Base-by-base conservation (phyloP, 2,888 invertebrate genomes). In the Meliscaeva auricollis region DNA sequence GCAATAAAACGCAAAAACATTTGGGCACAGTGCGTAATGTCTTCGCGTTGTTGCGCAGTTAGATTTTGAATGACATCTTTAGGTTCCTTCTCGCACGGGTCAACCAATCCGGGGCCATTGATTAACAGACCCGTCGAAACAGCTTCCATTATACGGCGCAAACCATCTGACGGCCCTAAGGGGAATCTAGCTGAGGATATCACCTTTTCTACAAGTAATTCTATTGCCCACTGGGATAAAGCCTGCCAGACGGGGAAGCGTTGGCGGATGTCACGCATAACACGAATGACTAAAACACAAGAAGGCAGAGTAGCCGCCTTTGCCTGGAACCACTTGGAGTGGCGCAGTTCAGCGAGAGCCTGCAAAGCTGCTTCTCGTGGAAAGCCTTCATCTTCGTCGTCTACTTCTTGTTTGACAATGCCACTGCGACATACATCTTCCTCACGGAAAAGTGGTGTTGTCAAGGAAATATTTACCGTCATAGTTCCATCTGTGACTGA, bases 291-390 rank as follows among this genome's bases (percentile, higher is more conserved):
- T 93, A 98, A 96, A 88, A 98, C 97, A 93, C 98, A 98, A 89
- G 97, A 98, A 93, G 97, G 97, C 91, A 98, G 94, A 89, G 96
- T 96, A 89, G 96, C 96, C 88, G 98, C 98, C 93, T 97, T 97
- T 95, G 98, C 98, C 98, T 98, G 98, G 96, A 98, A 99, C 98
- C 98, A 99, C 96, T 99, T 99, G 95, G 98, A 97, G 96, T 98
- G 98, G 95, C 99, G 97, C 94, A 99, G 96, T 94, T 97, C 97
- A 95, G 98, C 98, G 95, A 99, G 96, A 95, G 98, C 98, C 95
- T 98, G 97, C 32, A 99, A 96, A 96, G 98, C 98, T 96, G 97
- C 98, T 95, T 97, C 96, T 95, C 97, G 97, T 96, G 98, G 97
- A 94, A 98, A 96, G 94, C 98, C 97, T 94, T 98, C 98, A 94